Conservation (phyloP, 2,113 vertebrate genomes). For the Daboia siamensis region DNA sequence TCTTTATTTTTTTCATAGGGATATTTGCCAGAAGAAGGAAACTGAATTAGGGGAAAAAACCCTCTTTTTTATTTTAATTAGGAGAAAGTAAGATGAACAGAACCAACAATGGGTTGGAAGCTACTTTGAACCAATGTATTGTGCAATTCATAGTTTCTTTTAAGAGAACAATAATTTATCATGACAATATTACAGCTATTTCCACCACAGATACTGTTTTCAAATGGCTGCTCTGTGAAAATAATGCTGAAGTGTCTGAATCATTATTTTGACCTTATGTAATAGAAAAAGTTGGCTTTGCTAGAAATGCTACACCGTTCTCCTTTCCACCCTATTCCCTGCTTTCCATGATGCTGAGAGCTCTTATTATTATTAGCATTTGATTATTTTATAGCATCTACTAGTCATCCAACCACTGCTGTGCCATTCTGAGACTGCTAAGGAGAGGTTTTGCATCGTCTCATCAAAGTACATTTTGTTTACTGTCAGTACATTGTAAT, state of each 20-base stretch:
- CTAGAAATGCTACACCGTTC: not conserved
- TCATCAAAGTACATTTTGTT: not conserved
- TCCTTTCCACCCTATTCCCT: not conserved
- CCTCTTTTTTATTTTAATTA: not conserved
- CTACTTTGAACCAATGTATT: not conserved
- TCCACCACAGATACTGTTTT: not conserved
- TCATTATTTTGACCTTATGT: not conserved
- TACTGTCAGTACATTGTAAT: not conserved
- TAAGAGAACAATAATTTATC: not conserved
- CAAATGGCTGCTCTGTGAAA: not conserved
- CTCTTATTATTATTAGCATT: not conserved
- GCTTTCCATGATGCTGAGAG: not conserved
- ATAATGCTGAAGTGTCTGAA: not conserved
- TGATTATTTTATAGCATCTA: not conserved
- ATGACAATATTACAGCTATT: not conserved
- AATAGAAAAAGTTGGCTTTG: not conserved
- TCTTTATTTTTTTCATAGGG: not conserved
- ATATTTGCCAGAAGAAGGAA: not conserved
- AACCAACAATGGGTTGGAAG: not conserved
- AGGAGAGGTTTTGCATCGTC: not conserved
- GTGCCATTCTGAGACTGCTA: not conserved
- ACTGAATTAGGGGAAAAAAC: not conserved
- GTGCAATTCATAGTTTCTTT: not conserved
- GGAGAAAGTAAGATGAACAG: not conserved
- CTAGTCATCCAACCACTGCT: not conserved